These are phyloP conservation scores for Drosophila nigromelanica DNA, from an alignment of 1,140 invertebrate genomes.

Conservation along the genomic window DNA sequence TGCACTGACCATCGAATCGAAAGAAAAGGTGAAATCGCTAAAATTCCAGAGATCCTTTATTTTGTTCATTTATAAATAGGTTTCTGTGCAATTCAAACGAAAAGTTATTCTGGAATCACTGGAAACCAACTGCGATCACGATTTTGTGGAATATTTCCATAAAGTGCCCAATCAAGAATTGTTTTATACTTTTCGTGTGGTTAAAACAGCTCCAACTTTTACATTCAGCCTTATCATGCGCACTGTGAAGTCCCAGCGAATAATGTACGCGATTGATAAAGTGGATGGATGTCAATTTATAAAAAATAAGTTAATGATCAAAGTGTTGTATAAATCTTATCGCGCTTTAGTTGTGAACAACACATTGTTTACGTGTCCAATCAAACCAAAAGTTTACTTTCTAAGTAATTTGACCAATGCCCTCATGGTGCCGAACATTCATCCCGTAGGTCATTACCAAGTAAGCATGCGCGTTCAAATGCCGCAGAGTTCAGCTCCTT, in stretches of 20 bases:
- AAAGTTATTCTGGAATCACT: constrained; percentile 44
- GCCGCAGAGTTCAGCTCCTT: constrained; percentile 32
- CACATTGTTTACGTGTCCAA: constrained; percentile 52
- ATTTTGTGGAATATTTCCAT: constrained; percentile 55
- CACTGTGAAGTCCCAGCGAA: constrained; percentile 40
- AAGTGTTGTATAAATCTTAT: constrained; percentile 17
- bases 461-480: constrained; percentile 39
- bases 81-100: not conserved
- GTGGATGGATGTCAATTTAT: constrained; percentile 56
- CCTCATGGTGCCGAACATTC: constrained; percentile 33
- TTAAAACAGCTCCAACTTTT: constrained; percentile 36
- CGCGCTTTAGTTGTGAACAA: constrained; percentile 48
- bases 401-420: constrained; percentile 37
- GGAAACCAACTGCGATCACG: constrained; percentile 50
- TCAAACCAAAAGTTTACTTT: constrained; percentile 46
- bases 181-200: constrained; percentile 51
- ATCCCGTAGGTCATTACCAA: constrained; percentile 52
- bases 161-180: constrained; percentile 14
- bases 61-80: not conserved
- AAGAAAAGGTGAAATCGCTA: not conserved
- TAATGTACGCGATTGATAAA: constrained; percentile 52
- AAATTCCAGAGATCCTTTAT: too few species aligned
- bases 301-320: constrained; percentile 28
- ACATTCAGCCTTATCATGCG: constrained; percentile 32
- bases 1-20: not conserved